phyloP scores from a whole-genome alignment of 2,113 vertebrate genomes.

The Oceanites oceanicus region DNA sequence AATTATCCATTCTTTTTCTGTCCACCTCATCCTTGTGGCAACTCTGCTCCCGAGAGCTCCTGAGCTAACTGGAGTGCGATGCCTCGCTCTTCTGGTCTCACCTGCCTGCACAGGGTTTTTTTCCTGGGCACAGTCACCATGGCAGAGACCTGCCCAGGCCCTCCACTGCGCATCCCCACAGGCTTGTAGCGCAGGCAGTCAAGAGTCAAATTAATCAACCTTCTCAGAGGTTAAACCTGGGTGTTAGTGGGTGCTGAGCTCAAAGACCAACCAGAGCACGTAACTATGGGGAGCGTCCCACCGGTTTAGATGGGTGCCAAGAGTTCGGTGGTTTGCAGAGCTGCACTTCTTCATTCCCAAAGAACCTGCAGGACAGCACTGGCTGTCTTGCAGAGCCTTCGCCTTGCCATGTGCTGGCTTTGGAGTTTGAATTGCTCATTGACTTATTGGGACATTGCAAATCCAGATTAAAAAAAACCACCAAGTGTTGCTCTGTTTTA shows the following conservation, averaged over 20 bases:
- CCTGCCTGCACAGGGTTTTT: neutral
- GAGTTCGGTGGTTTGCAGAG: neutral
- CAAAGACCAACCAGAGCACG: fast-evolving
- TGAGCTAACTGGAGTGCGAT: neutral
- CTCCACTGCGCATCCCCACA: neutral
- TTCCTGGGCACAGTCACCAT: fast-evolving
- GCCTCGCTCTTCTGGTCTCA: neutral
- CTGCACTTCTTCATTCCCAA: neutral
- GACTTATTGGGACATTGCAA: neutral
- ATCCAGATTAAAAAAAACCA: neutral
- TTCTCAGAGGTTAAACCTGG: neutral
- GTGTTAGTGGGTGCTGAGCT: neutral
- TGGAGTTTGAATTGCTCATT: neutral
- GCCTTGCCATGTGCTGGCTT: neutral
- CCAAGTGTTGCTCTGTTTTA: neutral
- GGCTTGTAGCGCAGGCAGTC: neutral
- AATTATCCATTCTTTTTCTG: neutral
- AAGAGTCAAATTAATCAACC: neutral
- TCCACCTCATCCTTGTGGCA: neutral
- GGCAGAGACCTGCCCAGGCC: neutral
- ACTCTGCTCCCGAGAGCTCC: neutral
- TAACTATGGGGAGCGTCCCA: neutral
- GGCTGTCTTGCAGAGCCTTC: neutral
- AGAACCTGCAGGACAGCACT: neutral
- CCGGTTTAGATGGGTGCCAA: neutral